Base-by-base conservation (phyloP, 2,888 invertebrate genomes). In the Sericinus montela region DNA sequence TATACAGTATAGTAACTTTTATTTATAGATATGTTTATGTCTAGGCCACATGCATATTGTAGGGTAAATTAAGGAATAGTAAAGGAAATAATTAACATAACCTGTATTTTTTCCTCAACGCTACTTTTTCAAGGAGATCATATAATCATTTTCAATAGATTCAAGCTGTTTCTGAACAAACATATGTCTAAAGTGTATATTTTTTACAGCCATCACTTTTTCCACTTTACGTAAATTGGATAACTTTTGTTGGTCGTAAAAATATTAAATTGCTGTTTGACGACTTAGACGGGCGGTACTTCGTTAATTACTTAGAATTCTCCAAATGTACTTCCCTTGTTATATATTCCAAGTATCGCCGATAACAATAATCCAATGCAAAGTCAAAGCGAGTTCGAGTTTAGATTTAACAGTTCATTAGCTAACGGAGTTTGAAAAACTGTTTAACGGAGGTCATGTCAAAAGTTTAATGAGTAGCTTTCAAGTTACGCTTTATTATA, bases 381-480 rank as follows among this genome's bases (percentile, higher is more conserved):
- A 28, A 7, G 15, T 28, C 25, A 40, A 35, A 50, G 36, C 28
- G n/a, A 38, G 30, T 15, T 48, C 32, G 25, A 37, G 35, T 30
- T 14, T 25, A 44, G 23, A 49, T 49, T 49, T 49, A 44, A 39
- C 49, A 50, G 45, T 39, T 50, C 44, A 50, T 49, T 44, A 44
- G 15, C 38, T 32, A 13, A 19, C 14, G 36, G 8, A 25, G 25
- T 25, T 19, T 25, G 25, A 25, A 25, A 23, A 25, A 39, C 38
- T 39, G 56, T 62, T 63, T 63, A 50, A 49, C 61, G 61, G 61
- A 68, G 65, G 62, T 62, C 56, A 59, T 58, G 60, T 65, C 65
- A 65, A 65, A 68, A 65, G 64, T 70, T 70, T 62, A 68, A 69
- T 58, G 58, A 62, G 61, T 42, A 39, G 30, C 48, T 50, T 48